Evolutionary conservation across 2,113 vertebrate genomes (phyloP).

Genomic region (Macrotis lagotis): DNA sequence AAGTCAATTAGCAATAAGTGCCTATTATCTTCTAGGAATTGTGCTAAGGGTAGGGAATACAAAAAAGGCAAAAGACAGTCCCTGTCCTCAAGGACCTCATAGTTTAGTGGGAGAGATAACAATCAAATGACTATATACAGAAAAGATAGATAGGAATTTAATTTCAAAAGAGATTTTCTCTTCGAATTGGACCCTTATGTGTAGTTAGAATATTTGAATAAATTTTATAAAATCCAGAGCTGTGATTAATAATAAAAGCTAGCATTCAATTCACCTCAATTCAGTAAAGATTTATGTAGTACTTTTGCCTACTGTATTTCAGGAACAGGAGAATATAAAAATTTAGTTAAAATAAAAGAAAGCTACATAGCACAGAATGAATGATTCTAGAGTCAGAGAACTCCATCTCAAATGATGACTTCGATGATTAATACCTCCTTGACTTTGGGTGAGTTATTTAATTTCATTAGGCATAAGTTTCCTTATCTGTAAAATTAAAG

Average conservation of each 20-base stretch:
- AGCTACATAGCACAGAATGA: neutral
- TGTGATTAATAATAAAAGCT: neutral
- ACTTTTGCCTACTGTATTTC: neutral
- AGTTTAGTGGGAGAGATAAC: neutral
- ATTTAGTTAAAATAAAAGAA: neutral
- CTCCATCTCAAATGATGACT: neutral
- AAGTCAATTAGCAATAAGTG: neutral
- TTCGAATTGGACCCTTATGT: neutral
- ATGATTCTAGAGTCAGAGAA: neutral
- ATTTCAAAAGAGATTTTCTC: neutral
- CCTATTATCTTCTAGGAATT: neutral
- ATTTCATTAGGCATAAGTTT: neutral
- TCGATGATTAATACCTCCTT: neutral
- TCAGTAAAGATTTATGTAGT: neutral
- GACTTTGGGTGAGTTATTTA: neutral
- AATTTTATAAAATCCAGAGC: neutral
- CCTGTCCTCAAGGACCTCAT: neutral
- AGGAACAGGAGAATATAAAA: neutral
- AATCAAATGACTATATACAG: neutral
- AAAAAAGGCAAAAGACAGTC: neutral
- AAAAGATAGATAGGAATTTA: neutral
- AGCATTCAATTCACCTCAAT: neutral
- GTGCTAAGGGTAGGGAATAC: neutral
- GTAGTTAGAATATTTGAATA: neutral
- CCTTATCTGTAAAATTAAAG: neutral